Evolutionary conservation across 2,888 invertebrate species (phyloP), one percentile per base, ranked within the genome.

Genomic region (Drosophila aldrichi): DNA sequence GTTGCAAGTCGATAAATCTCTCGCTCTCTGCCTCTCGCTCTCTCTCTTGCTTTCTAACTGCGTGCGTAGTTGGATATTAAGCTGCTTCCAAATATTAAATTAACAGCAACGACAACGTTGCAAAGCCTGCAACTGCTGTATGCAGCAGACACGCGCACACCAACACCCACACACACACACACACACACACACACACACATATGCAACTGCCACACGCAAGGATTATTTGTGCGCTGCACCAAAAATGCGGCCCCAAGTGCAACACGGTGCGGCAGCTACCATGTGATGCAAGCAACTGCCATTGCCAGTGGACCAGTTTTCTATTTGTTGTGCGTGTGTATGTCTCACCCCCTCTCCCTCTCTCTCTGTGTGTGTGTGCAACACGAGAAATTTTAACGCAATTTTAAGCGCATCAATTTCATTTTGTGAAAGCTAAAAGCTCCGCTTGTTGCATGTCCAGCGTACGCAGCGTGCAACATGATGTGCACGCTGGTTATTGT

Each of bases 321-420:
- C 38, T 14, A 29, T 38, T 40, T 18, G 36, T 16, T 55, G 38
- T 49, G 62, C 52, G 41, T 51, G 38, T 38, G 29, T 29, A 29
- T 8, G 29, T 25, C 25, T 4, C 25, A 3, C 25, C 6, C 34
- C 12, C 10, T 38, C 6, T 38, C 16, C 2, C 0, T 52, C 38
- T 38, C 56, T 46, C 36, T 25, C 22, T 57, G 36, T 56, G 34
- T 43, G 34, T 62, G 49, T 64, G 63, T 46, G 81, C 46, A 67
- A 66, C 81, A 77, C 59, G 65, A 78, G 70, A 67, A 74, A 81
- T 81, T 73, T 89, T 77, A 85, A 82, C 82, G 83, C 90, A 88
- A 86, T 89, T 89, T 88, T 75, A 88, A 89, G 88, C 83, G 81
- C 88, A 89, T 89, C 87, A 86, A 88, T 88, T 89, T 87, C 76